phyloP scores from a whole-genome alignment of 1,140 invertebrate genomes.

The Babylonia areolata region DNA sequence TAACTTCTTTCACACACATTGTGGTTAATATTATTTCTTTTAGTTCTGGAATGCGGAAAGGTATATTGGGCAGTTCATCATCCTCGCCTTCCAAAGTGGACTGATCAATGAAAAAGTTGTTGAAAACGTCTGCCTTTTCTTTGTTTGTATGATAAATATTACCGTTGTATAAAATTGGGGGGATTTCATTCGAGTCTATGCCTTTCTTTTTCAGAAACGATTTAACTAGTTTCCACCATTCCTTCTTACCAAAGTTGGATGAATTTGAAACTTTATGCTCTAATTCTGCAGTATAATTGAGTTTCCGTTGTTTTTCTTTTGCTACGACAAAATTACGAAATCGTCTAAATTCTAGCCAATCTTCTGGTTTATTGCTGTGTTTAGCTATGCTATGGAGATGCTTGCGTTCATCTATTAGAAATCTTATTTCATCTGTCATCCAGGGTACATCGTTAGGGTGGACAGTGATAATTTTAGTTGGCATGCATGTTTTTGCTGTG shows the following conservation, averaged over 20 bases:
- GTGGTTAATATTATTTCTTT: no score
- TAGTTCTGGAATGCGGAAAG: not conserved
- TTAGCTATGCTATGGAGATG: not conserved
- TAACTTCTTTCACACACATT: no score
- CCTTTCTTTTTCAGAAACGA: not conserved
- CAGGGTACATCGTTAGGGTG: not conserved
- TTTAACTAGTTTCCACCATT: slow-evolving; percentile 1
- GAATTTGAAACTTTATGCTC: not conserved
- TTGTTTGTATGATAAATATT: not conserved
- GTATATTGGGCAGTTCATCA: not conserved
- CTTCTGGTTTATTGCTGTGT: not conserved
- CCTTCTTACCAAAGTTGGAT: not conserved
- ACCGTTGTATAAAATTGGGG: not conserved
- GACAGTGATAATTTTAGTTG: not conserved
- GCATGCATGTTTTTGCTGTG: not conserved
- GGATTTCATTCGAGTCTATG: not conserved
- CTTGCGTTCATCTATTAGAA: not conserved
- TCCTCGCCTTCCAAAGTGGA: not conserved
- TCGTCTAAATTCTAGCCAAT: not conserved
- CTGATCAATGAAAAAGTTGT: not conserved
- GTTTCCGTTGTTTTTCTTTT: not conserved
- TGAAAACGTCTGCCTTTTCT: not conserved
- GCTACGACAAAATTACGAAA: not conserved
- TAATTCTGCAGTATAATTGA: not conserved
- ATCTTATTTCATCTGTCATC: not conserved